phyloP scores from a whole-genome alignment of 1,140 invertebrate species.

The Akabosia matsudoensis region DNA sequence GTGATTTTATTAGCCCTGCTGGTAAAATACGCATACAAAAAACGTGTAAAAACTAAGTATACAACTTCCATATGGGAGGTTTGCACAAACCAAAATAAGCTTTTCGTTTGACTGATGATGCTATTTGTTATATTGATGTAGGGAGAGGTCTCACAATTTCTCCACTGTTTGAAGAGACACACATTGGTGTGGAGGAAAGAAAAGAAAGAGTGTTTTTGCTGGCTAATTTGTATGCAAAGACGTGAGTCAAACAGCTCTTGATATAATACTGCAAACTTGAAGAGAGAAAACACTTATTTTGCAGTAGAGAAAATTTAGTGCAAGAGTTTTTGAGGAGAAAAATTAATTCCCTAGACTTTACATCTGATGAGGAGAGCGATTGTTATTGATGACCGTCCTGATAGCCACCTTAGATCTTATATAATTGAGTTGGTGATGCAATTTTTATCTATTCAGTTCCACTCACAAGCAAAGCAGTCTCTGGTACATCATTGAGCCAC shows the following conservation, averaged over 20 bases:
- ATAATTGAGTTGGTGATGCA: too few relatives aligned
- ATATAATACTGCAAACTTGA: too few relatives aligned
- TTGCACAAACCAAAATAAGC: not conserved
- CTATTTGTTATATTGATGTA: not conserved
- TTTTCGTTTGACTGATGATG: not conserved
- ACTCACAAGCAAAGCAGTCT: too few relatives aligned
- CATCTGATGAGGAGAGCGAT: too few relatives aligned
- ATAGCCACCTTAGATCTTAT: too few relatives aligned
- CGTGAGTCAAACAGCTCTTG: not conserved
- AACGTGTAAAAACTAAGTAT: not conserved
- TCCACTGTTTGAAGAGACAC: not conserved
- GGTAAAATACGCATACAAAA: not conserved
- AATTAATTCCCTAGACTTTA: too few relatives aligned
- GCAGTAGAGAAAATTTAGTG: not conserved
- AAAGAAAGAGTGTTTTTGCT: not conserved
- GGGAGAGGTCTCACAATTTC: too few relatives aligned
- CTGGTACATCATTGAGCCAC: too few relatives aligned
- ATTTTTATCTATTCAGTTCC: too few relatives aligned
- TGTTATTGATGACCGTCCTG: too few relatives aligned
- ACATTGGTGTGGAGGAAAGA: not conserved
- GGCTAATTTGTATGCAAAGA: conserved; percentile 15
- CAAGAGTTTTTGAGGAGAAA: too few relatives aligned
- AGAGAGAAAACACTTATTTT: not conserved
- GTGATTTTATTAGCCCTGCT: conserved; percentile 9
- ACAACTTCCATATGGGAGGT: too few relatives aligned